These are phyloP conservation scores for Saimiri boliviensis DNA, from an alignment of 2,113 vertebrate species.

Conservation along the genomic window DNA sequence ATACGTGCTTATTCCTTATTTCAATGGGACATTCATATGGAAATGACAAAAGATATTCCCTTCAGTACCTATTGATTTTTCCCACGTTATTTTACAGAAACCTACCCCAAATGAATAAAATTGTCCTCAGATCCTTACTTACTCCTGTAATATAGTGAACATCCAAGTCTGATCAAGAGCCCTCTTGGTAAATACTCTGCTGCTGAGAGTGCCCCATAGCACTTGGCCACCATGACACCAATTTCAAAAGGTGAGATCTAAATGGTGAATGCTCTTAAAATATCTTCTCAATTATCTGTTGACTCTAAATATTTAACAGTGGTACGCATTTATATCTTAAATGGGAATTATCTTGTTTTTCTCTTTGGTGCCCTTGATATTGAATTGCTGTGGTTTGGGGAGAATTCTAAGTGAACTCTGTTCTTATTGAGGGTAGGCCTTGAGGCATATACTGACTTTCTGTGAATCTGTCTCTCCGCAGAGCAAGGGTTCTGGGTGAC, in stretches of 20 bases:
- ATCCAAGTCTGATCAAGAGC: not conserved
- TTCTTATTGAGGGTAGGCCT: not conserved
- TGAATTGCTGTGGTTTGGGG: not conserved
- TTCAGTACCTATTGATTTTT: not conserved
- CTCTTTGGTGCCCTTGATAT: not conserved
- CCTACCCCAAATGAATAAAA: not conserved
- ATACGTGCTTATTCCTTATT: not conserved
- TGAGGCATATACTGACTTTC: not conserved
- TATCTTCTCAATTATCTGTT: not conserved
- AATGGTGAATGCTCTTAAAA: not conserved
- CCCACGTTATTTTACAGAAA: not conserved
- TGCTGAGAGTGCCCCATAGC: too few relatives aligned
- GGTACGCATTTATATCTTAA: not conserved
- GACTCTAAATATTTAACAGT: not conserved
- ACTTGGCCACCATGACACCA: not conserved
- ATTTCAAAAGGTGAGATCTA: not conserved
- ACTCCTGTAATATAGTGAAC: fast-evolving
- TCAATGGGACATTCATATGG: not conserved
- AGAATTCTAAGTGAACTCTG: not conserved
- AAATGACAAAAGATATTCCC: not conserved
- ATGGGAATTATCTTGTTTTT: not conserved
- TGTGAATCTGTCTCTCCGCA: not conserved
- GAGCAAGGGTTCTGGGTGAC: too few relatives aligned
- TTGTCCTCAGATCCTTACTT: too few relatives aligned
- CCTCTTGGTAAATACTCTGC: not conserved